A percentile compares a stretch with the other conserved stretches of the same genome.
Conservation (phyloP, 1,140 invertebrate genomes). For the Panagrolaimus sp. region DNA sequence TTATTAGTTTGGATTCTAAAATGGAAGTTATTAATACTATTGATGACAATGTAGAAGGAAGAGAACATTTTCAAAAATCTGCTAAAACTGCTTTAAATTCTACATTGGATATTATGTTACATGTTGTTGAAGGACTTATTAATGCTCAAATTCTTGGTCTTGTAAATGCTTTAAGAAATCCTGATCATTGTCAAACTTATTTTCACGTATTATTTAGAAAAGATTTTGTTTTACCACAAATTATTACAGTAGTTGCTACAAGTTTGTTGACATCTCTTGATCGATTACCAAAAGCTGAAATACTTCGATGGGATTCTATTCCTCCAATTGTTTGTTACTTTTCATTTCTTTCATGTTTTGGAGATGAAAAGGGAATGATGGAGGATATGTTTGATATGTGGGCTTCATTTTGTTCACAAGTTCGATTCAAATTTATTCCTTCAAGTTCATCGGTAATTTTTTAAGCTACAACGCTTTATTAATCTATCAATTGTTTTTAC, state of each 20-base stretch:
- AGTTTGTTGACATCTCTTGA: conserved; percentile 29
- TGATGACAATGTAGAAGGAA: conserved; percentile 27
- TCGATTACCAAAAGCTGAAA: conserved; percentile 9
- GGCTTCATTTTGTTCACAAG: conserved; percentile 26
- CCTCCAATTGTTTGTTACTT: conserved; percentile 35
- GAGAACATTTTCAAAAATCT: conserved; percentile 32
- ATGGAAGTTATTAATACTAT: conserved; percentile 44
- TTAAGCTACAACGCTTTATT: no score
- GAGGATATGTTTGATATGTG: conserved; percentile 43
- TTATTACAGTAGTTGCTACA: conserved; percentile 35
- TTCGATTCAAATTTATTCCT: conserved; percentile 38
- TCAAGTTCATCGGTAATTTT: conserved; percentile 36
- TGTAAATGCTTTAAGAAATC: conserved; percentile 28
- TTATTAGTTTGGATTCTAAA: conserved; percentile 44
- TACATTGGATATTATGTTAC: conserved; percentile 29
- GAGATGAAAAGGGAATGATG: conserved; percentile 45
- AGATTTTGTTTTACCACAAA: conserved; percentile 38
- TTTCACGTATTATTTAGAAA: conserved; percentile 43
- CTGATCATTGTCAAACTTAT: conserved; percentile 34
- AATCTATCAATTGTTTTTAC: conserved; percentile 1
- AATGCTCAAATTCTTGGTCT: conserved; percentile 31
- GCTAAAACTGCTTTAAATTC: conserved; percentile 34
- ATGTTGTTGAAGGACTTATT: conserved; percentile 26
- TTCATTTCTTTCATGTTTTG: conserved; percentile 40
- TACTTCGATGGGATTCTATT: conserved; percentile 12